Percentiles rank a stretch among this genome's conserved stretches.
These are phyloP conservation scores for Neopelma chrysocephalum DNA, from an alignment of 2,797 vertebrate genomes.

Conservation along the genomic window DNA sequence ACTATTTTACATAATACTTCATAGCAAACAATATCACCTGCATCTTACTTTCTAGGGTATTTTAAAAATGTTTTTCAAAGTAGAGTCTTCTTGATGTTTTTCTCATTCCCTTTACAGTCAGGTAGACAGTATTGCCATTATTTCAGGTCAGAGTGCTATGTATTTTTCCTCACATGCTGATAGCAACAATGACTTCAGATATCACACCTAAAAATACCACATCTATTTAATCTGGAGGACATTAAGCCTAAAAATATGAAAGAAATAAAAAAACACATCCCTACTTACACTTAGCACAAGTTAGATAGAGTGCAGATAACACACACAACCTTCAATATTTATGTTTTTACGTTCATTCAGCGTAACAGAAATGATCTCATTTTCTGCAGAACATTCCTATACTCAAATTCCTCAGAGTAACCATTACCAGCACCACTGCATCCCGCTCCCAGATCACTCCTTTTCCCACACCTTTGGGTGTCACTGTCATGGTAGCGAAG, in stretches of 20 bases:
- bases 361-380: not conserved
- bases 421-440: not conserved
- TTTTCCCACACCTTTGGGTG: not conserved
- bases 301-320: not conserved
- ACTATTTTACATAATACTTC: not conserved
- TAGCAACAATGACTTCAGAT: conserved; percentile 14
- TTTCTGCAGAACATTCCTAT: not conserved
- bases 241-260: conserved; percentile 21
- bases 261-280: conserved; percentile 36
- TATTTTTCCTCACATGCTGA: conserved; percentile 1
- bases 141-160: conserved; percentile 28
- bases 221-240: conserved; percentile 8
- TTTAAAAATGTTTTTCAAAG: not conserved
- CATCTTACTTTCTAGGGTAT: not conserved
- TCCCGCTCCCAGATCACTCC: rapidly evolving
- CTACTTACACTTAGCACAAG: not conserved
- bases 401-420: not conserved
- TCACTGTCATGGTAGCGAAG: not conserved
- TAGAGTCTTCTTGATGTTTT: not conserved
- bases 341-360: not conserved
- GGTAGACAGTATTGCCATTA: not conserved
- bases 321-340: not conserved
- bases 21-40: not conserved
- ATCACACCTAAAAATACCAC: not conserved
- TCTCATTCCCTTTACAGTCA: not conserved